Conservation (phyloP, 2,797 vertebrate genomes). For the Eulemur mongoz region DNA sequence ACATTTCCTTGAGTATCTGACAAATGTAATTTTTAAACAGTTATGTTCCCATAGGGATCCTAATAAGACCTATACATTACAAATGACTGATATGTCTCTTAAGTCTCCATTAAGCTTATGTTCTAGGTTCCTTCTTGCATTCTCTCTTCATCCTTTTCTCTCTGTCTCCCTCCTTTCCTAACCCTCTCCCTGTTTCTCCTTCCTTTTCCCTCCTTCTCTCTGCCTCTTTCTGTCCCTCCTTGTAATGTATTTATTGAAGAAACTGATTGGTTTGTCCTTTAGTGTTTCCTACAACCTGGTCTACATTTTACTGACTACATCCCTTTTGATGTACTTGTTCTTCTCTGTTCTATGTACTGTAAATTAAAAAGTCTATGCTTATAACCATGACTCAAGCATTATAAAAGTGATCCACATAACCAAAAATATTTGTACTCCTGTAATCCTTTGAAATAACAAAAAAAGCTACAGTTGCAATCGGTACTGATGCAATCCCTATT, state of each 20-base stretch:
- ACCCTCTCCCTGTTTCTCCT: neutral
- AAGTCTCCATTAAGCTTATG: neutral
- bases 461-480: too few relatives aligned
- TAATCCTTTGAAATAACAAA: too few relatives aligned
- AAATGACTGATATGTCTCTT: neutral
- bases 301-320: neutral
- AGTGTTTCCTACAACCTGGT: neutral
- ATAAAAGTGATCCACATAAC: too few relatives aligned
- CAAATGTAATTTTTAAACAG: neutral
- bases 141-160: neutral
- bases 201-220: neutral
- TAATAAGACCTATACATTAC: constrained; percentile 1
- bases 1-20: neutral
- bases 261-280: neutral
- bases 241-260: neutral
- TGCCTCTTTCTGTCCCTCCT: neutral
- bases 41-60: neutral
- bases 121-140: neutral
- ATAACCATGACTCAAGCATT: too few relatives aligned
- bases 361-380: neutral
- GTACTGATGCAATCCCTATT: too few relatives aligned
- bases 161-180: neutral
- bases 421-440: too few relatives aligned
- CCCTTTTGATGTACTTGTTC: neutral
- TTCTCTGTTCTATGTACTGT: neutral